Base-by-base conservation (phyloP, 2,797 vertebrate genomes). In the Hydrophis major region DNA sequence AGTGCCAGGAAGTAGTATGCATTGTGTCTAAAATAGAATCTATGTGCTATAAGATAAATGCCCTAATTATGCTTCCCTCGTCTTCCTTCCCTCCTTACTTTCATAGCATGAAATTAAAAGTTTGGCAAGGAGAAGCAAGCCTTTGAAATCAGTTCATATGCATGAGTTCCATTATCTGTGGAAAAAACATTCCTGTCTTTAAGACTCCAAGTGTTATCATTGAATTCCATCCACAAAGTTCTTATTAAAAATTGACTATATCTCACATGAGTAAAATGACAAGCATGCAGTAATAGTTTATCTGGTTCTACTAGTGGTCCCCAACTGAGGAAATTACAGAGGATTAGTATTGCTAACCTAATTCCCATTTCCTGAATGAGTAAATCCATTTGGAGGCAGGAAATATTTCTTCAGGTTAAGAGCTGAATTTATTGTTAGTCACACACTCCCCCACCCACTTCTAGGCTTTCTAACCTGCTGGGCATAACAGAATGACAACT, bases 181-280 rank as follows among this genome's bases (percentile, higher is more conserved):
- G 7, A 95, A 91, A 94, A 95, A 94, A 37, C 93, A 53, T 37
- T 18, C n/a, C 14, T 32, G 2, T 95, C 90, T 94, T 91, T 92
- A 57, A 95, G 6, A 94, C 55, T 18, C 11, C 60, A 53, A 50
- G 86, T 57, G 86, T 93, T 94, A 94, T 86, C 87, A 91, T 94
- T 94, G 63, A 94, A 95, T 94, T 92, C 91, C 47, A 93, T 57
- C 91, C 83, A 63, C 37, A 94, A 94, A 94, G 50, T 1, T 88
- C 88, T 27, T 92, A 25, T 78, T 92, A 93, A 78, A 87, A n/a
- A 93, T 93, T 86, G 22, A 93, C 93, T 8, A 13, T 74, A 14
- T 37, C 37, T 37, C n/a, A 74, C 13, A 87, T 28, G 28, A 59
- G 60, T 61, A 59, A 61, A 63, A 89, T 27, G 42, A 42, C n/a